Evolutionary conservation across 2,888 invertebrate genomes (phyloP).

Genomic region (Pseudoips prasinana): DNA sequence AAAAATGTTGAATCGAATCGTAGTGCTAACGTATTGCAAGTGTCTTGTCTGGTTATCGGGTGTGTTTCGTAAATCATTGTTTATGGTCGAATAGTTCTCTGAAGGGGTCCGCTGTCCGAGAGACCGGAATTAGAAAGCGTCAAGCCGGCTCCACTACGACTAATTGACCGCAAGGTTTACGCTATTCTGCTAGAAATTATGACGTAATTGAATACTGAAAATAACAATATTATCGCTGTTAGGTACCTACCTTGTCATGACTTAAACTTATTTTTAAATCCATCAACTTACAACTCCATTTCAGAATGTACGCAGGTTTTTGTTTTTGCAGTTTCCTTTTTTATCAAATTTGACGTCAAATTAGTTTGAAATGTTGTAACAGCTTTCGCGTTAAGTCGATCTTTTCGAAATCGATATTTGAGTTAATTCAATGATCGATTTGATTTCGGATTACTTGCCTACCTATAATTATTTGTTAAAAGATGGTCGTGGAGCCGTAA

Average conservation of each 20-base stretch:
- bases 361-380: conserved; percentile 18
- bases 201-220: conserved; percentile 50
- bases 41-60: conserved; percentile 43
- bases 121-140: conserved; percentile 78
- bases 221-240: conserved; percentile 12
- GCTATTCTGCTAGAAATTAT: conserved; percentile 61
- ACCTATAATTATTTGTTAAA: conserved; percentile 13
- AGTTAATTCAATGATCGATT: conserved; percentile 13
- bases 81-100: conserved; percentile 73
- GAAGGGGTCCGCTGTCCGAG: conserved; percentile 52
- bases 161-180: conserved; percentile 78
- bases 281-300: neutral
- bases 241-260: conserved; percentile 5
- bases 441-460: conserved; percentile 19
- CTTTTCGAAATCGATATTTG: conserved; percentile 16
- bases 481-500: conserved; percentile 3
- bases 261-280: conserved; percentile 12
- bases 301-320: conserved; percentile 3
- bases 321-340: conserved; percentile 12
- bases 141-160: conserved; percentile 62
- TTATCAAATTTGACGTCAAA: conserved; percentile 28
- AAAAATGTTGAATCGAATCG: conserved; percentile 58
- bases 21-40: conserved; percentile 51
- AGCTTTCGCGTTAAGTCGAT: conserved; percentile 20
- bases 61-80: conserved; percentile 76